These are phyloP conservation scores for Atta cephalotes DNA, from an alignment of 1,140 invertebrate genomes.

Conservation along the genomic window DNA sequence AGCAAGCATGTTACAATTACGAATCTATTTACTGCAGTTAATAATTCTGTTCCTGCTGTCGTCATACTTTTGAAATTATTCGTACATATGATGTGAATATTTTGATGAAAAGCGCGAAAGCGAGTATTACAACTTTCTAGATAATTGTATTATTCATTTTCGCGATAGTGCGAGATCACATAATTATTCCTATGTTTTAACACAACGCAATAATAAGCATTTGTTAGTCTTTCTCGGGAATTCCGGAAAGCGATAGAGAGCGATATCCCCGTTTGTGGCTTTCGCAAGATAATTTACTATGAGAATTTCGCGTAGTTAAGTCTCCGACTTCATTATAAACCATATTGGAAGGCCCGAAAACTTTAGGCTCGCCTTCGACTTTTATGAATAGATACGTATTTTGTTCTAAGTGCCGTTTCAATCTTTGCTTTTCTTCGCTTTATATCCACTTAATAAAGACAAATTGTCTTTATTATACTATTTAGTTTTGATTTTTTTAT, in stretches of 20 bases:
- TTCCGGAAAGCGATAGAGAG: conserved; percentile 49
- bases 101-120: conserved; percentile 12
- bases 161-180: background rate
- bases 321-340: background rate
- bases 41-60: background rate
- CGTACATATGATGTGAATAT: background rate
- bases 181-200: conserved; percentile 1
- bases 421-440: background rate
- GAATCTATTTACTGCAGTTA: background rate
- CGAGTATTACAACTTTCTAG: background rate
- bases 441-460: background rate
- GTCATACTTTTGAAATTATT: background rate
- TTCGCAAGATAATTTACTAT: conserved; percentile 31
- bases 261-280: conserved; percentile 58
- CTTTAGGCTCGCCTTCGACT: background rate
- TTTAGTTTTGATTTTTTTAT: conserved; percentile 9
- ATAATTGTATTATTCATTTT: conserved; percentile 40
- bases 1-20: background rate
- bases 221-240: conserved; percentile 3
- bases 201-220: background rate
- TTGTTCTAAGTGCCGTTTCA: background rate
- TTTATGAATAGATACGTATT: background rate
- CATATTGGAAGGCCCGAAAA: background rate
- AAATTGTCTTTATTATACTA: background rate
- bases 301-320: background rate